Conservation (phyloP, 2,888 invertebrate genomes). For the Oegoconia quadripuncta region DNA sequence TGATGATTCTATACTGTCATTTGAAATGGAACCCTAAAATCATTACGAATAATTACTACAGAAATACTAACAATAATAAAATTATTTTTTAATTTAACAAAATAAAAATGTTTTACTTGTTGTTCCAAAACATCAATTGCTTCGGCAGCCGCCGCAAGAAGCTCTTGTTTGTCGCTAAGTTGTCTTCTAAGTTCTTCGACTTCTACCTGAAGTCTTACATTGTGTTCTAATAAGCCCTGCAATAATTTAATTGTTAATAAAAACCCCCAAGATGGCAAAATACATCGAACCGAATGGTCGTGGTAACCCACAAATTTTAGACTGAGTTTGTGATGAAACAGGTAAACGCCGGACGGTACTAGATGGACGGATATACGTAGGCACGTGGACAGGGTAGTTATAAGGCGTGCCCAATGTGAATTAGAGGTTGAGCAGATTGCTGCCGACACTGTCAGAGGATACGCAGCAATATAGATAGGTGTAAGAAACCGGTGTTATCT, state of each 20-base stretch:
- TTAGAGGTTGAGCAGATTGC: too few species aligned
- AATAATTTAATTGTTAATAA: too few species aligned
- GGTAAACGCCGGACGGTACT: too few species aligned
- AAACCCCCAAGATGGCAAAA: too few species aligned
- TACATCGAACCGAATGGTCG: too few species aligned
- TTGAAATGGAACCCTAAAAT: slow-evolving; percentile 63
- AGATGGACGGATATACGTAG: too few species aligned
- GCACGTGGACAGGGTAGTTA: too few species aligned
- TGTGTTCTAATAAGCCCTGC: slow-evolving; percentile 69
- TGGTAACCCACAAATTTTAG: neutral
- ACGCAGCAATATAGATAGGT: too few species aligned
- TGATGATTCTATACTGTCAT: slow-evolving; percentile 59
- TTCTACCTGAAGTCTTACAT: slow-evolving; percentile 82
- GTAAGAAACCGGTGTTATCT: too few species aligned
- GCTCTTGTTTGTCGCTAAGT: slow-evolving; percentile 88
- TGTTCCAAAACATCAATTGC: slow-evolving; percentile 88
- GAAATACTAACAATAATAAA: neutral
- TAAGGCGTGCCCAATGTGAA: too few species aligned
- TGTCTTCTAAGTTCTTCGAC: slow-evolving; percentile 87
- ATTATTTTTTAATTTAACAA: neutral
- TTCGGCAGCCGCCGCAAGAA: slow-evolving; percentile 90
- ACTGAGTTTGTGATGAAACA: too few species aligned
- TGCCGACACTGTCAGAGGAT: too few species aligned
- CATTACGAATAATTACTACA: neutral
- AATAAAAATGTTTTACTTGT: slow-evolving; percentile 40